Evolutionary conservation across 64 coral and sea anemone genomes (phyloP).

Genomic region (Orbicella faveolata): DNA sequence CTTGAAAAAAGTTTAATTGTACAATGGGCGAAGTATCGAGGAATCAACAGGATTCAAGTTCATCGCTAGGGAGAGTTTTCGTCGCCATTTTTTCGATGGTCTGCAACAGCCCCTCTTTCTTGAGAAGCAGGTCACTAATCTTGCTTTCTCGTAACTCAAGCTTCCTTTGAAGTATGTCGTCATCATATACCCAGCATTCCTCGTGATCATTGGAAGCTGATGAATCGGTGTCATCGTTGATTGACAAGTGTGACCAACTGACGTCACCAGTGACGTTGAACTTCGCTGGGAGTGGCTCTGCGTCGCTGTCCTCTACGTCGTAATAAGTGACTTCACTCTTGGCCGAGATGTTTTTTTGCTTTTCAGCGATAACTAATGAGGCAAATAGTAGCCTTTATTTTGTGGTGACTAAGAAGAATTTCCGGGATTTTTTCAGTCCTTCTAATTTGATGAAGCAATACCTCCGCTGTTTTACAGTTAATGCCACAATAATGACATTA

Average conservation of each 20-base stretch:
- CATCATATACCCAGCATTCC: neutral
- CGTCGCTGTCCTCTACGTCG: neutral
- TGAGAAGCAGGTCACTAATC: constrained; percentile 15
- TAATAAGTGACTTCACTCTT: neutral
- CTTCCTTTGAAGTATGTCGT: constrained; percentile 9
- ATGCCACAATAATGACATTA: too few species aligned
- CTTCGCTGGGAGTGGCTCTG: neutral
- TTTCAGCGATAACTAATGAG: neutral
- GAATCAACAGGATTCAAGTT: neutral
- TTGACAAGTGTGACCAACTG: neutral
- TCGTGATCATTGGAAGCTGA: neutral
- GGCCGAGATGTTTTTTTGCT: neutral
- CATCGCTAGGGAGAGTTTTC: neutral
- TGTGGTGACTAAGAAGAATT: neutral
- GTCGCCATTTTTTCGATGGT: neutral
- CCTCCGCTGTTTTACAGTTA: too few species aligned
- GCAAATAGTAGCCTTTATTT: neutral
- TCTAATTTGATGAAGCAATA: neutral
- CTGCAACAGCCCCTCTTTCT: constrained; percentile 24
- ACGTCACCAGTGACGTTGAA: neutral
- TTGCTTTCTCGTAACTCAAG: constrained; percentile 18
- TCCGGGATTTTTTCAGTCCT: neutral
- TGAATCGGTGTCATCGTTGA: neutral
- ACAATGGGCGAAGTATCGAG: neutral
- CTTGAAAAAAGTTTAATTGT: neutral